Percentiles rank a stretch among this genome's conserved stretches.
These are phyloP conservation scores for Euschistus heros DNA, from an alignment of 1,140 invertebrate genomes.

Conservation along the genomic window DNA sequence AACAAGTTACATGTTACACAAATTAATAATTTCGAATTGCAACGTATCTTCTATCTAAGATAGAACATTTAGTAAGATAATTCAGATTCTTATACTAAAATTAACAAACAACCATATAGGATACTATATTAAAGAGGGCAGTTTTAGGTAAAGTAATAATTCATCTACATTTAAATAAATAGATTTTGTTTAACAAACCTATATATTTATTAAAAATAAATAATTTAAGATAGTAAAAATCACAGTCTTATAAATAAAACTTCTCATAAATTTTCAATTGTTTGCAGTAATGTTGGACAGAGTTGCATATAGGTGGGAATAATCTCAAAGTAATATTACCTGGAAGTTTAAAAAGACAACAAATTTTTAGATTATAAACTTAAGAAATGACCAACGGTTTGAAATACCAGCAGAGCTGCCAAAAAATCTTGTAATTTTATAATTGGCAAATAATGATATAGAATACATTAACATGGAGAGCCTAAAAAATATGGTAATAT, in stretches of 20 bases:
- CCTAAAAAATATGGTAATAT: not conserved
- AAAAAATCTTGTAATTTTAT: not conserved
- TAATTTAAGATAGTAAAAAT: no score
- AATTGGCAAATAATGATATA: not conserved
- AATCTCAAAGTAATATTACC: not conserved
- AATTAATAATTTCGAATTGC: no score
- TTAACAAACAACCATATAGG: not conserved
- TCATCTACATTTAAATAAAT: no score
- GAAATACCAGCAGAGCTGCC: not conserved
- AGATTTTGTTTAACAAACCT: no score
- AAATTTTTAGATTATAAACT: not conserved
- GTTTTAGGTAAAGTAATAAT: slow-evolving; percentile 10
- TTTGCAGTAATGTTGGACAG: not conserved
- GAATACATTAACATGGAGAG: not conserved
- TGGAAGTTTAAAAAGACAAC: not conserved
- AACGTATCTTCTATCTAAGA: no score
- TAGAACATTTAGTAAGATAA: no score
- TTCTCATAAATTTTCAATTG: no score
- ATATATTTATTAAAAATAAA: no score
- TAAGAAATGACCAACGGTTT: not conserved
- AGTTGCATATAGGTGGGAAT: not conserved
- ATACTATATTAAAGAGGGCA: not conserved
- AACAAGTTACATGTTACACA: no score
- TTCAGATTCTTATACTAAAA: not conserved
- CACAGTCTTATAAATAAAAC: no score